Percentiles rank a stretch among this genome's conserved stretches.
Conservation (phyloP, 2,888 invertebrate genomes). For the Ferrisia virgata region DNA sequence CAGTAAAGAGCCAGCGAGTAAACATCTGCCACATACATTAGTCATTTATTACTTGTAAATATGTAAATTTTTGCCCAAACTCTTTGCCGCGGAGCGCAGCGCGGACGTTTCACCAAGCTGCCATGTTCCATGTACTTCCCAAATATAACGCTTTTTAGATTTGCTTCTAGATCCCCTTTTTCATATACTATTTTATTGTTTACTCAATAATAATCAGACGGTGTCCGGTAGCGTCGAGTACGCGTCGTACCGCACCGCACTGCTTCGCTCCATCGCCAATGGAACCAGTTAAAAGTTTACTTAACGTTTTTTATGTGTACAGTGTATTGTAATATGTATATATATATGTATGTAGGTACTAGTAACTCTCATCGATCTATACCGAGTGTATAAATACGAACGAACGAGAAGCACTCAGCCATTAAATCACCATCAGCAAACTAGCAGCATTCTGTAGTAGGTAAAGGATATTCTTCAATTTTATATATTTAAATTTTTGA, state of each 20-base stretch:
- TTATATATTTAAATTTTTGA: slow-evolving; percentile 10
- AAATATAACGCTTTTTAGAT: slow-evolving; percentile 19
- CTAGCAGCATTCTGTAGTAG: neutral
- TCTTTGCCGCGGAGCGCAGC: neutral
- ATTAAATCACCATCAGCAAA: neutral
- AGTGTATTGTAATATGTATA: no score
- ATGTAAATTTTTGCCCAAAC: slow-evolving; percentile 40
- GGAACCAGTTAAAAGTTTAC: slow-evolving; percentile 46
- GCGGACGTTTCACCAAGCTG: neutral
- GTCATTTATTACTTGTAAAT: slow-evolving; percentile 41
- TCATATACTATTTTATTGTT: slow-evolving; percentile 25
- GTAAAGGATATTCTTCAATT: neutral
- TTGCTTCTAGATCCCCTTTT: slow-evolving; percentile 1
- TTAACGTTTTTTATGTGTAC: slow-evolving; percentile 38
- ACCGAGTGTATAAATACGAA: no score
- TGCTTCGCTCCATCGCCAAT: neutral
- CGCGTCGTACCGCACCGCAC: no score
- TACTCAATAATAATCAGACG: slow-evolving; percentile 43
- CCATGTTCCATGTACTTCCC: neutral
- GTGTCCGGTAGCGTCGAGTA: slow-evolving; percentile 46
- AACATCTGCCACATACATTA: slow-evolving; percentile 41
- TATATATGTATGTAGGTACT: no score
- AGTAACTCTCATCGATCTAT: neutral
- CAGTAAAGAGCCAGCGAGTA: slow-evolving; percentile 11
- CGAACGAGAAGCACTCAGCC: neutral